phyloP scores from a whole-genome alignment of 1,140 invertebrate species.

The Zophobas morio region DNA sequence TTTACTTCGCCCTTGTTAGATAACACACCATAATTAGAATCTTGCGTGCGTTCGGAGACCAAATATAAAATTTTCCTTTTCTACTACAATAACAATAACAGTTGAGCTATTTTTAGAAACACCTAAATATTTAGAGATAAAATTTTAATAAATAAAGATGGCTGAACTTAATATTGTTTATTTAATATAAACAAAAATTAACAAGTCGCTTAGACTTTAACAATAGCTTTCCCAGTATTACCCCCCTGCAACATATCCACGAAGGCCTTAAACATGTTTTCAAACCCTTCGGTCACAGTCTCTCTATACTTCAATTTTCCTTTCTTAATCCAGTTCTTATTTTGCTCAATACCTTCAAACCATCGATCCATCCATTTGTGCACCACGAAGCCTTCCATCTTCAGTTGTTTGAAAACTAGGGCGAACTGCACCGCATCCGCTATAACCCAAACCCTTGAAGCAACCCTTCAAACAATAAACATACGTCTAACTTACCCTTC shows the following conservation, averaged over 20 bases:
- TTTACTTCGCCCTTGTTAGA: no score
- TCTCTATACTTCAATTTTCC: conserved; percentile 78
- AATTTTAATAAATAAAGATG: no score
- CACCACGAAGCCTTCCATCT: conserved; percentile 78
- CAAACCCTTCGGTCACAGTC: conserved; percentile 77
- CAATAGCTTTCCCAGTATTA: conserved; percentile 78
- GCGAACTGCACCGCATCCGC: conserved; percentile 68
- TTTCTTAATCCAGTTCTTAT: conserved; percentile 75
- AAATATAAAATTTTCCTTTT: no score
- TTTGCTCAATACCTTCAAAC: conserved; percentile 74
- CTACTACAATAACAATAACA: no score
- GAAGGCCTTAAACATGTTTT: conserved; percentile 79
- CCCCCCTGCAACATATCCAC: conserved; percentile 74
- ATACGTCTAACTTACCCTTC: conserved; percentile 63
- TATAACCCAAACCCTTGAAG: conserved; percentile 61
- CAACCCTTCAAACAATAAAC: not conserved
- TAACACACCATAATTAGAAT: no score
- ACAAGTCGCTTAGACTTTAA: conserved; percentile 59
- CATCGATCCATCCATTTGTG: conserved; percentile 72
- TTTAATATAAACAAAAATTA: no score
- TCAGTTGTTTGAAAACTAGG: conserved; percentile 69
- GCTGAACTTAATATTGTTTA: no score
- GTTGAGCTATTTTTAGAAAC: no score
- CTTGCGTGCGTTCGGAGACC: no score
- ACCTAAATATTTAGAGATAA: no score